Percentiles rank a stretch among this genome's conserved stretches.
Conservation (phyloP, 2,113 vertebrate species). For the Polypterus bichir region DNA sequence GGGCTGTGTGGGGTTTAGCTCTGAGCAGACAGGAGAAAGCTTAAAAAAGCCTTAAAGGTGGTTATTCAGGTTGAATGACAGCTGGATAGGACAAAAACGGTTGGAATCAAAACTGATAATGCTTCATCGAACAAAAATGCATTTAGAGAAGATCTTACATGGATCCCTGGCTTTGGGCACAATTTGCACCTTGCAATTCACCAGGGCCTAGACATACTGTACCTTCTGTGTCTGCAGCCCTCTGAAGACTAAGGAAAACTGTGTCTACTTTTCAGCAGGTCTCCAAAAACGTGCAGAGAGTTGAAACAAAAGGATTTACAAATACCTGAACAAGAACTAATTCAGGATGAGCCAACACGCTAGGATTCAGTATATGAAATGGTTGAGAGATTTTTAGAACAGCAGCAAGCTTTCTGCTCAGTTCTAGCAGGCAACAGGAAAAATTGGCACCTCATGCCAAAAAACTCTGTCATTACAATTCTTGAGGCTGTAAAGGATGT, state of each 20-base stretch:
- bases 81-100: no score
- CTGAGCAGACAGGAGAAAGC: no score
- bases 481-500: slow-evolving; percentile 10
- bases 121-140: no score
- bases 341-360: slow-evolving; percentile 19
- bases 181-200: slow-evolving; percentile 16
- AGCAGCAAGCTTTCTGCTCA: slow-evolving; percentile 14
- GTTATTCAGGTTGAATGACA: no score
- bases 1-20: no score
- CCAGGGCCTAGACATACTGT: slow-evolving; percentile 16
- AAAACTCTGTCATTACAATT: slow-evolving; percentile 11
- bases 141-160: no score
- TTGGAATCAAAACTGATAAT: no score
- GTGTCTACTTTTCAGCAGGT: slow-evolving; percentile 16
- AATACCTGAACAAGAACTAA: slow-evolving; percentile 13
- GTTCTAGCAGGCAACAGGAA: slow-evolving; percentile 10
- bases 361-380: slow-evolving; percentile 19
- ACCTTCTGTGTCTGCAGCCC: slow-evolving; percentile 9
- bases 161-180: no score
- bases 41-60: no score
- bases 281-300: slow-evolving; percentile 11
- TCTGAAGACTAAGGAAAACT: slow-evolving; percentile 12
- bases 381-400: slow-evolving; percentile 14
- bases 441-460: slow-evolving; percentile 16
- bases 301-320: slow-evolving; percentile 11